These are phyloP conservation scores for Drosophila meridionalis DNA, from an alignment of 2,888 invertebrate genomes.

Conservation along the genomic window DNA sequence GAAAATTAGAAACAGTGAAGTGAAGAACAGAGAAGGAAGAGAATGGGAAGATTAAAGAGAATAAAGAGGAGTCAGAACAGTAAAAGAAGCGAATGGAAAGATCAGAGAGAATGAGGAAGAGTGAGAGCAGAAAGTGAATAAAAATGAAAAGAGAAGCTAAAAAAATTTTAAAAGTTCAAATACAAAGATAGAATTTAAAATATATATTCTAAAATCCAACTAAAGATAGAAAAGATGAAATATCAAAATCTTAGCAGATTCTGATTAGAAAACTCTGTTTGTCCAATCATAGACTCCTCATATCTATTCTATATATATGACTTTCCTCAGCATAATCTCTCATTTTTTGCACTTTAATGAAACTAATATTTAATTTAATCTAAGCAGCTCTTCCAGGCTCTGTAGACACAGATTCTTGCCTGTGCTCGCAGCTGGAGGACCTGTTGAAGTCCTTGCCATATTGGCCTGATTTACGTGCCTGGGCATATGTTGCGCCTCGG, in stretches of 20 bases:
- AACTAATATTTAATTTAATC: not conserved
- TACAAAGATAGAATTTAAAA: too few relatives aligned
- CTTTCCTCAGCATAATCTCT: not conserved
- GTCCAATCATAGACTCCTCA: too few relatives aligned
- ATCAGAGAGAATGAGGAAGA: not conserved
- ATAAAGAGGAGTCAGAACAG: not conserved
- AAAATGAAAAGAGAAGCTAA: too few relatives aligned
- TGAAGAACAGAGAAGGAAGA: not conserved
- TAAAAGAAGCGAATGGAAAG: too few relatives aligned
- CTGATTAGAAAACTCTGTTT: too few relatives aligned
- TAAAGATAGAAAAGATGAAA: too few relatives aligned
- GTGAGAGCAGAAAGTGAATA: not conserved
- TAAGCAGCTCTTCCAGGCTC: not conserved
- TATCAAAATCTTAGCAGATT: too few relatives aligned
- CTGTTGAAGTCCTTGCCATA: constrained; percentile 39
- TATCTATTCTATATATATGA: too few relatives aligned
- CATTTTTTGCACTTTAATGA: not conserved
- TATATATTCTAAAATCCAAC: too few relatives aligned
- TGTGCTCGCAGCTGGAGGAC: constrained; percentile 2
- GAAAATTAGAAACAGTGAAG: not conserved
- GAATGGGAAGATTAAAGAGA: not conserved
- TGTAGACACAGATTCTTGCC: not conserved
- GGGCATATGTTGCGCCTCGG: constrained; percentile 54
- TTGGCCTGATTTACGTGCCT: constrained; percentile 60
- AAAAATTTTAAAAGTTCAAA: too few relatives aligned